Base-by-base conservation (phyloP, 2,113 vertebrate genomes). In the Camelus bactrianus region DNA sequence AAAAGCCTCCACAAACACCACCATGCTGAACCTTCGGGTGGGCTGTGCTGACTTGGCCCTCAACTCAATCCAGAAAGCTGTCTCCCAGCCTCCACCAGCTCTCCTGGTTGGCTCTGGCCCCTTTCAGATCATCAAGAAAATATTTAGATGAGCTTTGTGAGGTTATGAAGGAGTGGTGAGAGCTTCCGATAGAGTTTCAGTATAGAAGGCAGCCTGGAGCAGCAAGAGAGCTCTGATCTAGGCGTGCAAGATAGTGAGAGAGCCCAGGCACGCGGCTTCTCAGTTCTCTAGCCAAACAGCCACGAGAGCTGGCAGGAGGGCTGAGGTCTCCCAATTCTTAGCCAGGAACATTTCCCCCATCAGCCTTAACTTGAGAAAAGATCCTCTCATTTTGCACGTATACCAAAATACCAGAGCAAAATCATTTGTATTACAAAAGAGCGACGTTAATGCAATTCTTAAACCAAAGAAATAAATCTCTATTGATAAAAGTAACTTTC, bases 341-440 rank as follows among this genome's bases (percentile, higher is more conserved):
- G 17, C 22, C 19, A 38, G 26, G 22, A 65, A 75, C 6, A 42
- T 65, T 92, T 58, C 12, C 48, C 13, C 19, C 16, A 4, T 54
- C 20, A 77, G 50, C 7, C 46, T 72, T 50, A 26, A 70, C 22
- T 65, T 67, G 14, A 60, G 88, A 56, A 85, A 81, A 84, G 46
- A 85, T 24, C 38, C 7, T 82, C 42, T 96, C 10, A 12, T 35
- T 94, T 83, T 76, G 19, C 5, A 9, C 32, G 30, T 7, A 16
- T 17, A 35, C 30, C 48, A 91, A 72, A 76, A 89, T 38, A 65
- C 19, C 26, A 38, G 72, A 80, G 52, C 30, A 65, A 95, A 86
- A 76, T 0, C 28, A n/a, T 87, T 87, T 88, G 30, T 42, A 22
- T 95, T 95, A 72, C 76, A 26, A 70, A 96, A 93, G 52, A 88